Evolutionary conservation across 2,797 vertebrate species (phyloP).

Genomic region (Tinamus major): DNA sequence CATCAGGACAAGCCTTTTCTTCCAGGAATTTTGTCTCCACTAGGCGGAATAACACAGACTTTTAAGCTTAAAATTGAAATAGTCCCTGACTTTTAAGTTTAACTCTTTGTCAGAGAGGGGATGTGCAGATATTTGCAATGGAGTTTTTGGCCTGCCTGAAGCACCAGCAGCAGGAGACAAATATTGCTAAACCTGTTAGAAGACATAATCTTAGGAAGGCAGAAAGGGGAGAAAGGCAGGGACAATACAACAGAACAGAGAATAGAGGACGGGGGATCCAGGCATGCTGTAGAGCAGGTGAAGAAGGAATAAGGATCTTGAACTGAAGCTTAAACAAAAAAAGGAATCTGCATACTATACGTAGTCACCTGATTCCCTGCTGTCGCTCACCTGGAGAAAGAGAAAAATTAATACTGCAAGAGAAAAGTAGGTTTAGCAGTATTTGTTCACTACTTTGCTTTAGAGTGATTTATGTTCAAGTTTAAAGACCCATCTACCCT

Average conservation of each 20-base stretch:
- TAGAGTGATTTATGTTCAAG: neutral
- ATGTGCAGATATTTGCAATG: neutral
- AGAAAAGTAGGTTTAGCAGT: fast-evolving
- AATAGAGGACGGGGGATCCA: neutral
- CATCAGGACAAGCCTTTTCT: neutral
- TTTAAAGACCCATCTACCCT: neutral
- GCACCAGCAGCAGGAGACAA: neutral
- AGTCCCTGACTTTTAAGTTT: neutral
- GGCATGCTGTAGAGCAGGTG: neutral
- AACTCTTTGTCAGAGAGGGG: neutral
- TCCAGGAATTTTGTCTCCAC: neutral
- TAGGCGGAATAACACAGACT: neutral
- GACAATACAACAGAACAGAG: neutral
- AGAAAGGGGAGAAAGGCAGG: neutral
- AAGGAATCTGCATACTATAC: neutral
- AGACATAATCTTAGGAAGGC: neutral
- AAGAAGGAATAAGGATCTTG: neutral
- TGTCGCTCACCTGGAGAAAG: neutral
- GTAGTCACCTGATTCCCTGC: neutral
- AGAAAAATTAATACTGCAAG: neutral
- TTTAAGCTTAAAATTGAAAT: neutral
- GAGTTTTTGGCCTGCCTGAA: neutral
- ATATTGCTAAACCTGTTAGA: too few species aligned
- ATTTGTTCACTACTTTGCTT: neutral
- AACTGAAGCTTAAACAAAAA: neutral